These are phyloP conservation scores for Chaunax sp. DNA, from an alignment of 2,797 vertebrate genomes.

Conservation along the genomic window DNA sequence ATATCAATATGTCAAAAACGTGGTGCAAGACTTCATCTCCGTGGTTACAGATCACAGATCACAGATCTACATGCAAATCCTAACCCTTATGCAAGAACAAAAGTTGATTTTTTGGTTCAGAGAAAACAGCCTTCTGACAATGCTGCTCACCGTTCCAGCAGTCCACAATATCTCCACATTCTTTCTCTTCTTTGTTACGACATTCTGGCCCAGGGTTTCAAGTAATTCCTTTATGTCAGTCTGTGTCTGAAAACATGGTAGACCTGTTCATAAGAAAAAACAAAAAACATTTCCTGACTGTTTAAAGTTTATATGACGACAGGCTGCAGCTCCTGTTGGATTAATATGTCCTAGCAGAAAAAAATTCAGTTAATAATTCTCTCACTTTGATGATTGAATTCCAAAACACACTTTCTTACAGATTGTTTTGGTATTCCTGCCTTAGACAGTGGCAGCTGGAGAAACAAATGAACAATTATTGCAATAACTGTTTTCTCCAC, in stretches of 20 bases:
- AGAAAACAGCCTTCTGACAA: not conserved
- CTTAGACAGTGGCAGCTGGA: too few relatives aligned
- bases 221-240: conserved; percentile 94
- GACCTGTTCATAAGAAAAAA: conserved; percentile 80
- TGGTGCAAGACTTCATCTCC: not conserved
- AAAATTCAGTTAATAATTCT: not conserved
- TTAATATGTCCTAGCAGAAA: not conserved
- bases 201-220: conserved; percentile 96
- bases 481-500: not conserved
- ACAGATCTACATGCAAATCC: too few relatives aligned
- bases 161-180: conserved; percentile 98
- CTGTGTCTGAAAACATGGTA: conserved; percentile 94
- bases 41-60: not conserved
- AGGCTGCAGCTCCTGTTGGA: not conserved
- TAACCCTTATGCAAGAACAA: not conserved
- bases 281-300: not conserved
- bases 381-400: not conserved
- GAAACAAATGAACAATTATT: conserved; percentile 2
- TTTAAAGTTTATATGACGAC: not conserved
- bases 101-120: not conserved
- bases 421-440: too few relatives aligned
- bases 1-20: conserved; percentile 8
- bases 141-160: conserved; percentile 89
- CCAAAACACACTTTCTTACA: not conserved
- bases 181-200: conserved; percentile 96